phyloP scores from a whole-genome alignment of 2,888 invertebrate genomes.

The Meteorus cinctellus region DNA sequence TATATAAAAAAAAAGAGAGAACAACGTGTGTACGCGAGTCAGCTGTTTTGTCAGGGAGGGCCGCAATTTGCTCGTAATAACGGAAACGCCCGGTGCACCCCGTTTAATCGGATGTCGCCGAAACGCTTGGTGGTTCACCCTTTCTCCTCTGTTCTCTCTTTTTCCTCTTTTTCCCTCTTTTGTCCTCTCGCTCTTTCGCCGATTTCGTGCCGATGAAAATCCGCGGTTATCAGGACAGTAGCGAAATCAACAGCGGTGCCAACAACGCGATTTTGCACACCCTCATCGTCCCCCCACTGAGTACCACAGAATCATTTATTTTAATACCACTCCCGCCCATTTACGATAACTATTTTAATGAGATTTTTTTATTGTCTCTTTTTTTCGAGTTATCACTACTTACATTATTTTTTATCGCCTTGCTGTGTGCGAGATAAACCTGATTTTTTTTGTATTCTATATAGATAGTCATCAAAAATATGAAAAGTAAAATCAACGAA shows the following conservation, averaged over 20 bases:
- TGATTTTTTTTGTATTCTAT: not conserved
- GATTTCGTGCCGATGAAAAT: constrained; percentile 46
- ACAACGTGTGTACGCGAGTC: constrained; percentile 55
- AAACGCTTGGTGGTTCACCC: constrained; percentile 48
- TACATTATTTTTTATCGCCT: not conserved
- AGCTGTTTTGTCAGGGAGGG: constrained; percentile 62
- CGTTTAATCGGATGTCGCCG: constrained; percentile 63
- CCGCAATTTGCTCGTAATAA: constrained; percentile 64
- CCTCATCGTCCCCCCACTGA: not conserved
- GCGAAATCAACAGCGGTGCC: constrained; percentile 46
- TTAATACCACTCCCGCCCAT: constrained; percentile 43
- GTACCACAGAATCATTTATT: constrained; percentile 40
- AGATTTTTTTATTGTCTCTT: constrained; percentile 27
- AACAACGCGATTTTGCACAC: constrained; percentile 37
- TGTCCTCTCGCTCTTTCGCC: constrained; percentile 19
- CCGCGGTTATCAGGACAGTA: constrained; percentile 43
- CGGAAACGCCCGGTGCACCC: constrained; percentile 56
- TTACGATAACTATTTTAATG: constrained; percentile 42
- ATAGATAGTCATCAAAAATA: not conserved
- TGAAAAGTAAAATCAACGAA: constrained; percentile 10
- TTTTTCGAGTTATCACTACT: not conserved
- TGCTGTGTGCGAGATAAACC: not conserved
- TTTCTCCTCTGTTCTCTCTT: constrained; percentile 7
- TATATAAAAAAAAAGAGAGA: constrained; percentile 7
- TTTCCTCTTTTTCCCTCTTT: not conserved